A percentile compares a stretch with the other conserved stretches of the same genome.
phyloP scores from a whole-genome alignment of 2,888 invertebrate genomes.

The Agrochola macilenta region DNA sequence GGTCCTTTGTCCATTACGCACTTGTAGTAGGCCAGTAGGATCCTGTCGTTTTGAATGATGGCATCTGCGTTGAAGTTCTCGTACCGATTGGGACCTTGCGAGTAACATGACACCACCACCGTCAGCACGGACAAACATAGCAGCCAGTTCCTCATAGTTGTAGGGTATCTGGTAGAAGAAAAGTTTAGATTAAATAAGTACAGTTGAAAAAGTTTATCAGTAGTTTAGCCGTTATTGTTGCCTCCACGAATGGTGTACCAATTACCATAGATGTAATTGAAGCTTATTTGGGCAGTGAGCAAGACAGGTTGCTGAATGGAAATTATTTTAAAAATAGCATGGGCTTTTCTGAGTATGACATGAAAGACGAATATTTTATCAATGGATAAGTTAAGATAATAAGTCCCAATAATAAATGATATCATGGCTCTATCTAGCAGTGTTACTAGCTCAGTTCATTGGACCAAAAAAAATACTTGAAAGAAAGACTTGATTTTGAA shows the following conservation, averaged over 20 bases:
- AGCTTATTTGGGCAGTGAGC: not conserved
- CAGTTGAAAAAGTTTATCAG: not conserved
- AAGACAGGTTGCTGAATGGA: not conserved
- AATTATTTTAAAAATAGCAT: not conserved
- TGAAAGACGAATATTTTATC: not conserved
- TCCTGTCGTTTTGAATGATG: conserved; percentile 86
- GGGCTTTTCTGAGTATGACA: not conserved
- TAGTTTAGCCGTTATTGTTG: not conserved
- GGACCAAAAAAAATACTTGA: not conserved
- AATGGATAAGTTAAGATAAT: too few relatives aligned
- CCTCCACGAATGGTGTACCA: not conserved
- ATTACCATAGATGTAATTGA: not conserved
- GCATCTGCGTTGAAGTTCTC: conserved; percentile 88
- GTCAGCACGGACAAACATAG: conserved; percentile 78
- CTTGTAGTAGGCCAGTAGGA: conserved; percentile 87
- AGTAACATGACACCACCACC: conserved; percentile 80
- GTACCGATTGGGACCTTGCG: conserved; percentile 81
- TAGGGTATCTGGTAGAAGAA: conserved; percentile 27
- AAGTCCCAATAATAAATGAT: not conserved
- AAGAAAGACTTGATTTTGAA: too few relatives aligned
- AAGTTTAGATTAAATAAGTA: not conserved
- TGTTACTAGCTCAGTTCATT: not conserved
- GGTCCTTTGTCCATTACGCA: conserved; percentile 89
- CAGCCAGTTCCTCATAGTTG: conserved; percentile 79
- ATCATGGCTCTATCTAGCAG: not conserved